phyloP scores from a whole-genome alignment of 2,113 vertebrate genomes.

The Proteles cristata region DNA sequence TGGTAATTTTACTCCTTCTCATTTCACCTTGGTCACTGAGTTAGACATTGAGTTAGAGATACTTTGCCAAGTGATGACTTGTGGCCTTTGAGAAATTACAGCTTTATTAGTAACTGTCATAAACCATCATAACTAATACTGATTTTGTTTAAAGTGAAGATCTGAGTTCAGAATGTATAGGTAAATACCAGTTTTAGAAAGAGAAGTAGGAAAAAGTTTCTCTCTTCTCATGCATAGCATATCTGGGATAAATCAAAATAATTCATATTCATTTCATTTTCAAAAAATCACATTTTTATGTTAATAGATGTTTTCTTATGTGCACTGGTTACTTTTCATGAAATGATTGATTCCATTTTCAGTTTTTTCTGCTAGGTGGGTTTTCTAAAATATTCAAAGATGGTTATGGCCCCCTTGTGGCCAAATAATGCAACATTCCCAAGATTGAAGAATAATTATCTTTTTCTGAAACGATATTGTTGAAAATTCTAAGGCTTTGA shows the following conservation, averaged over 20 bases:
- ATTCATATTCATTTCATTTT: background rate
- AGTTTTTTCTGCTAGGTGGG: too few species aligned
- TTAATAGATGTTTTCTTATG: background rate
- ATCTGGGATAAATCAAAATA: background rate
- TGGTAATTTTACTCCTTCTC: background rate
- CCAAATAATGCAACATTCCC: conserved; percentile 25
- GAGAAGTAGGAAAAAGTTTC: background rate
- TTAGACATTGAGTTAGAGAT: background rate
- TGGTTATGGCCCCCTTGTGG: conserved; percentile 71
- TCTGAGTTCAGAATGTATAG: background rate
- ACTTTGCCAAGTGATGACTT: background rate
- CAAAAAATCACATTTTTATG: background rate
- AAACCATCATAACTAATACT: background rate
- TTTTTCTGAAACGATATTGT: conserved; percentile 1
- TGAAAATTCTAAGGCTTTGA: background rate
- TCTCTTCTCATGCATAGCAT: background rate
- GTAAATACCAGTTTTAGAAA: background rate
- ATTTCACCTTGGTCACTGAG: background rate
- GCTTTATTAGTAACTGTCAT: background rate
- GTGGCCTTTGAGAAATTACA: background rate
- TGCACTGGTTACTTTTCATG: background rate
- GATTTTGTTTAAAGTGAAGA: background rate
- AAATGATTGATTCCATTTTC: background rate
- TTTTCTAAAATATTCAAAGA: background rate
- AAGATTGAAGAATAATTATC: background rate